Evolutionary conservation across 2,797 vertebrate genomes (phyloP), one percentile per base, ranked within the genome.

Genomic region (Pseudochirops corinnae): DNA sequence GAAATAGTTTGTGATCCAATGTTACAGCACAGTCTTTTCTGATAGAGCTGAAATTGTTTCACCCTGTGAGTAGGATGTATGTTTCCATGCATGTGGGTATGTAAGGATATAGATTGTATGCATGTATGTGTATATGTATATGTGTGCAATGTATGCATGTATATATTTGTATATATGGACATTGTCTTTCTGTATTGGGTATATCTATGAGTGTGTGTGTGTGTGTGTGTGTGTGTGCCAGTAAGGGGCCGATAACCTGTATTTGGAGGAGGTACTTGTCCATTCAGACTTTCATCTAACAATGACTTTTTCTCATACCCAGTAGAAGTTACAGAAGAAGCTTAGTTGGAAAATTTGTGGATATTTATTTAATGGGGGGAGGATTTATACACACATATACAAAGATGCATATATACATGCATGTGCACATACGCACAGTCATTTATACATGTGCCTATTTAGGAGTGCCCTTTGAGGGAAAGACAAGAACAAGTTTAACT

Each of bases 1-100:
- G 96, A 94, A 94, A 97, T 97, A 97, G 98, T 94, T 96, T 96
- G 96, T 97, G 97, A 98, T 97, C 98, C 98, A 97, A 98, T 98
- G 97, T 97, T 92, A 92, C 93, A 90, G 92, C n/a, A 93, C 94
- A 96, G 96, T 96, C 98, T 97, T 97, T 97, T 92, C 92, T 95
- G 91, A 94, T 92, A 97, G 95, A 91, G 21, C 7, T 46, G 39
- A 82, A 82, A 82, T 46, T 82, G 74, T 82, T 26, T 82, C 74
- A 39, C 2, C 74, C 21, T 82, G 18, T 31, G 12, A 55, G 53
- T 12, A 28, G 26, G 1, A 90, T 33, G 29, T 33, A 18, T 31
- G 12, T 52, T 55, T 18, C 12, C 11, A 90, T 52, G 7, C 31
- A 29, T 55, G 31, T 31, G 5, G 14, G 7, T 82, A 31, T 5